Evolutionary conservation across 30 jellyfish, hydroid and myxozoan species (phyloP), one percentile per base, ranked within the genome.

Genomic region (Nemopilema nomurai): DNA sequence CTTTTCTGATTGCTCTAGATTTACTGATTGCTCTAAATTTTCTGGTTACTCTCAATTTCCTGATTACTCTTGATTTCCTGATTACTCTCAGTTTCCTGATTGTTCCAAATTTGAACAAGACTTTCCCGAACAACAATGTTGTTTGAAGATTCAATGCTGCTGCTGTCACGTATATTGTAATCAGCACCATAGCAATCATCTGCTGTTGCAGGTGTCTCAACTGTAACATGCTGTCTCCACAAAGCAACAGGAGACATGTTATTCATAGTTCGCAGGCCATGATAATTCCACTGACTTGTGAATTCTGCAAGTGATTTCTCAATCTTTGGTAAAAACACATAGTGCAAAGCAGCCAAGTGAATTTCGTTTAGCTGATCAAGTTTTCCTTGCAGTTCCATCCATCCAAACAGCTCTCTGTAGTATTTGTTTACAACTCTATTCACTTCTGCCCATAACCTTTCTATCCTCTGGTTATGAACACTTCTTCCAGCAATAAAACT

Each of bases 401-500:
- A 82, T 20, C 57, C 71, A 32, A 69, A 82, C 67, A 69, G 77
- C 31, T 82, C 78, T 30, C 24, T 68, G 85, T 50, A 82, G 66
- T 68, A 23, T 29, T 41, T 68, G 52, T 30, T 52, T 17, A 71
- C 84, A 71, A 71, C 91, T 49, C 77, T 57, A 52, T 68, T 68
- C 77, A 82, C 85, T 28, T 82, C 91, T 23, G 67, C 84, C 85
- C 85, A 69, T 24, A 82, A 53, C 30, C 91, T 57, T 32, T 82
- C 91, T 68, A 82, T 69, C 68, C 91, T 51, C 85, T 82, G 91
- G 78, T 82, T 82, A 31, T 82, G 91, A 17, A 71, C 84, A 73
- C 85, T 69, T 31, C 67, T 71, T 22, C 85, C 91, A 18, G 84
- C 79, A 41, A 82, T 70, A 33, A 69, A 69, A 31, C 85, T 72